A percentile compares a stretch with the other conserved stretches of the same genome.
phyloP scores from a whole-genome alignment of 2,888 invertebrate genomes.

The Petrophora chlorosata region DNA sequence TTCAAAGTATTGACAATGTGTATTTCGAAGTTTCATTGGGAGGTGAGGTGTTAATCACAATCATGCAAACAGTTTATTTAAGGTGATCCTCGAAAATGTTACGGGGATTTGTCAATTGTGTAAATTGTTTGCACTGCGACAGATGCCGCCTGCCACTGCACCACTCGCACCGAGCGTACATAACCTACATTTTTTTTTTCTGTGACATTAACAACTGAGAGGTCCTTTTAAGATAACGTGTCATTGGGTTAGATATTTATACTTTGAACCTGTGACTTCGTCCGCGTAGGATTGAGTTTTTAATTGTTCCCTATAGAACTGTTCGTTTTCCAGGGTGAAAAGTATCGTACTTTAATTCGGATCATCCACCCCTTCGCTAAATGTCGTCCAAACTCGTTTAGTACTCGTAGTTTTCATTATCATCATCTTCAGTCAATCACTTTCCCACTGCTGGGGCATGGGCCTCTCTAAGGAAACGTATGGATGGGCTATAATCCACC shows the following conservation, averaged over 20 bases:
- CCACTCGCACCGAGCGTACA: slow-evolving; percentile 43
- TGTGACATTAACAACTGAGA: slow-evolving; percentile 13
- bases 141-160: slow-evolving; percentile 27
- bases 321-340: too few relatives aligned
- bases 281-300: background rate
- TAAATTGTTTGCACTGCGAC: slow-evolving; percentile 64
- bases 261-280: background rate
- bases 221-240: slow-evolving; percentile 10
- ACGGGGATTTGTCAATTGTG: slow-evolving; percentile 76
- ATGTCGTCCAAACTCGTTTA: too few relatives aligned
- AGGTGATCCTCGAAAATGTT: slow-evolving; percentile 75
- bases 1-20: slow-evolving; percentile 70
- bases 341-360: too few relatives aligned
- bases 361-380: too few relatives aligned
- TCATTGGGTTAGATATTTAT: slow-evolving; percentile 5
- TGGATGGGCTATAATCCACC: too few relatives aligned
- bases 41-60: slow-evolving; percentile 78
- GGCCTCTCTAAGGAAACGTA: too few relatives aligned
- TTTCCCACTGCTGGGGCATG: too few relatives aligned
- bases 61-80: slow-evolving; percentile 78
- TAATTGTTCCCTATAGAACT: background rate
- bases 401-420: too few relatives aligned
- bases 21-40: slow-evolving; percentile 75
- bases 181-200: slow-evolving; percentile 54
- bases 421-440: too few relatives aligned